A percentile compares a stretch with the other conserved stretches of the same genome.
Evolutionary conservation across 2,113 vertebrate species (phyloP).

Genomic region (Phalacrocorax brasilianus): DNA sequence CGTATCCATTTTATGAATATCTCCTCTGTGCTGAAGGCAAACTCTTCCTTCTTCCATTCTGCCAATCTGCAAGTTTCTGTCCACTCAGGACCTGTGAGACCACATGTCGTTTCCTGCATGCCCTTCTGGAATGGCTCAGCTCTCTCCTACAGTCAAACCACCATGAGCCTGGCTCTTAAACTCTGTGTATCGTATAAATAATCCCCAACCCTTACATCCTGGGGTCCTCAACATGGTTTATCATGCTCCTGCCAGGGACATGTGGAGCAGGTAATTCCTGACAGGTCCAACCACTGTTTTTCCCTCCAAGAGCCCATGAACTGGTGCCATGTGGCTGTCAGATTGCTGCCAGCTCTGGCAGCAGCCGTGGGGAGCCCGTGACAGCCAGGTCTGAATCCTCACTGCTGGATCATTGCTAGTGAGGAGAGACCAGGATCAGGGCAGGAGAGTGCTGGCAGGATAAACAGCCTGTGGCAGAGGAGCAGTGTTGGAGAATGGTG

Average conservation of each 20-base stretch:
- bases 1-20: neutral
- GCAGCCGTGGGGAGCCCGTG: neutral
- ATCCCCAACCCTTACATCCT: neutral
- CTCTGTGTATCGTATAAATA: neutral
- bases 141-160: neutral
- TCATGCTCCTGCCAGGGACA: neutral
- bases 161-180: fast-evolving
- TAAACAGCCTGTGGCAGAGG: neutral
- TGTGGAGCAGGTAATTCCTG: neutral
- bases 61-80: neutral
- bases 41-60: neutral
- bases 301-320: neutral
- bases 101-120: neutral
- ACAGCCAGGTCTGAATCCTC: neutral
- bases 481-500: neutral
- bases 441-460: neutral
- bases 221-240: neutral
- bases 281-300: neutral
- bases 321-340: neutral
- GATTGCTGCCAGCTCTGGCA: neutral
- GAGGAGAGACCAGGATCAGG: neutral
- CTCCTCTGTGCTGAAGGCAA: neutral
- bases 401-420: neutral
- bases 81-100: neutral
- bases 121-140: neutral